Evolutionary conservation across 2,888 invertebrate genomes (phyloP).

Genomic region (Acanthosepion pharaonis): DNA sequence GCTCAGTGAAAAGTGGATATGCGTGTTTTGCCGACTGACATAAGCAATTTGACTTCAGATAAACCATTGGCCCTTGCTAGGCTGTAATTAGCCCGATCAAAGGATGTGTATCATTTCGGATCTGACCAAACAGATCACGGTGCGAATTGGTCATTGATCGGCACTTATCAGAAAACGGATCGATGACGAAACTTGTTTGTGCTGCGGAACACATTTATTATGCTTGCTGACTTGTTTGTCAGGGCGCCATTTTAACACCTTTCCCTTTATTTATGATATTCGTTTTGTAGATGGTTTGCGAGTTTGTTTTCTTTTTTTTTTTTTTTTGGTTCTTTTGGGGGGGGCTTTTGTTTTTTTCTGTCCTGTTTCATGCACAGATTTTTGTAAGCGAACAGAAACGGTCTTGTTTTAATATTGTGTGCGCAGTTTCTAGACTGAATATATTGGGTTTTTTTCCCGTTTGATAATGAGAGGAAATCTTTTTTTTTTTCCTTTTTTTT

Average conservation of each 20-base stretch:
- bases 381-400: neutral
- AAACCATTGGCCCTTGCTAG: neutral
- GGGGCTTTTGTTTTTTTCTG: no score
- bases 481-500: no score
- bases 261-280: neutral
- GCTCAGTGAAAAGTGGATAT: no score
- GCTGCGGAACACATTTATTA: neutral
- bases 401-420: neutral
- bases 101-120: neutral
- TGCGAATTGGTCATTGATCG: constrained; percentile 9
- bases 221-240: neutral
- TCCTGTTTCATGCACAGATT: neutral
- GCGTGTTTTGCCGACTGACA: neutral
- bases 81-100: neutral
- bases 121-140: neutral
- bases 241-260: neutral
- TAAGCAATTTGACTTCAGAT: neutral
- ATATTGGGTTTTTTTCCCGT: neutral
- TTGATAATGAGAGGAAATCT: no score
- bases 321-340: accelerated
- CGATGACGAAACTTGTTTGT: constrained; percentile 21
- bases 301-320: neutral
- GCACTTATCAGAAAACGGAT: constrained; percentile 4
- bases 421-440: neutral
- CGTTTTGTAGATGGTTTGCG: neutral